A percentile compares a stretch with the other conserved stretches of the same genome.
Conservation (phyloP, 1,140 invertebrate genomes). For the Trichomalopsis sarcophagae region DNA sequence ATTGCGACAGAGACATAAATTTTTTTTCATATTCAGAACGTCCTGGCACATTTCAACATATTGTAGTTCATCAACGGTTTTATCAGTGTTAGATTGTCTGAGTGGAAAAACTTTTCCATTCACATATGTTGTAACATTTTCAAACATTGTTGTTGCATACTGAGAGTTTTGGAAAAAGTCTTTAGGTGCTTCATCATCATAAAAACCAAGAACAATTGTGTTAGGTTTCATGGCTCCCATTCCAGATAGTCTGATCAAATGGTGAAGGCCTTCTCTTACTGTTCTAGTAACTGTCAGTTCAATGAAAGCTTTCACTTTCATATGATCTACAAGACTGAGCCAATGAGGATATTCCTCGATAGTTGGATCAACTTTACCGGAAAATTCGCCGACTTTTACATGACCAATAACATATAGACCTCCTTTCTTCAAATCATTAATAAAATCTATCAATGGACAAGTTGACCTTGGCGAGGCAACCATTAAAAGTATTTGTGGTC, state of each 20-base stretch:
- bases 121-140: slow-evolving; percentile 63
- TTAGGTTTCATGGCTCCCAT: slow-evolving; percentile 99
- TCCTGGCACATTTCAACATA: slow-evolving; percentile 94
- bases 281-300: slow-evolving; percentile 92
- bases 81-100: slow-evolving; percentile 60
- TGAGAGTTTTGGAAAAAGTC: slow-evolving; percentile 83
- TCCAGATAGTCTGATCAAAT: slow-evolving; percentile 93
- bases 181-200: slow-evolving; percentile 82
- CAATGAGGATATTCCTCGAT: slow-evolving; percentile 88
- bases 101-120: slow-evolving; percentile 70
- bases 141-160: slow-evolving; percentile 68
- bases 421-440: slow-evolving; percentile 99
- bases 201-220: slow-evolving; percentile 94
- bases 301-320: slow-evolving; percentile 97
- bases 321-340: slow-evolving; percentile 90
- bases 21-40: slow-evolving; percentile 94
- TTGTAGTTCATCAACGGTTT: slow-evolving; percentile 74
- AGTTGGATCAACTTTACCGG: slow-evolving; percentile 80
- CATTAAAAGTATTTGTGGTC: slow-evolving; percentile 96
- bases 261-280: slow-evolving; percentile 92
- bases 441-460: slow-evolving; percentile 95
- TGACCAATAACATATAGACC: slow-evolving; percentile 97
- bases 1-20: slow-evolving; percentile 94
- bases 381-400: slow-evolving; percentile 84
- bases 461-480: slow-evolving; percentile 93